Conservation (phyloP, 2,888 invertebrate species). For the Lasioglossum zephyrum region DNA sequence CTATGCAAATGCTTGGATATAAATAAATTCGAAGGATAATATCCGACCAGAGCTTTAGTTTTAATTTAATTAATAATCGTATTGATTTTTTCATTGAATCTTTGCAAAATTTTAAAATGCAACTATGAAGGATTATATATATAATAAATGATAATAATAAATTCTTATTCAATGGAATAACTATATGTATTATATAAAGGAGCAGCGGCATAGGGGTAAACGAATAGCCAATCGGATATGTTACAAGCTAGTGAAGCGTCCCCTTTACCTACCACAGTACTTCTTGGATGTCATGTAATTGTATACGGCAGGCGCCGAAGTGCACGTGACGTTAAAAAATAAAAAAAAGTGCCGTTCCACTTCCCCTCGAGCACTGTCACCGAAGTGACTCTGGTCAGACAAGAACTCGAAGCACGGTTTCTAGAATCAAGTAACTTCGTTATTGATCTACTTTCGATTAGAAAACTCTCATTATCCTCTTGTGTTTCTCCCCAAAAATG, state of each 20-base stretch:
- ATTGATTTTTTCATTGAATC: no score
- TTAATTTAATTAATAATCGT: no score
- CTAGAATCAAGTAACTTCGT: background rate
- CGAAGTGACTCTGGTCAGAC: background rate
- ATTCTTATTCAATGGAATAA: no score
- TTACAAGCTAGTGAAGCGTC: slow-evolving; percentile 5
- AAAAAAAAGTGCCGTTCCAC: background rate
- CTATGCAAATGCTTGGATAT: no score
- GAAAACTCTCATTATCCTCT: background rate
- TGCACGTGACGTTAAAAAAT: background rate
- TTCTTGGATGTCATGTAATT: slow-evolving; percentile 9
- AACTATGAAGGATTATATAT: no score
- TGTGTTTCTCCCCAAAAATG: no score
- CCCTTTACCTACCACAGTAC: background rate
- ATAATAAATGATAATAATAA: no score
- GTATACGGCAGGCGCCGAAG: background rate
- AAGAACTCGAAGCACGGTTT: background rate
- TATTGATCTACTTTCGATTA: background rate
- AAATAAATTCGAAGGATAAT: no score
- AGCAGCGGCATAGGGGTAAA: background rate
- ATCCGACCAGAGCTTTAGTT: no score
- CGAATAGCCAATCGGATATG: slow-evolving; percentile 3
- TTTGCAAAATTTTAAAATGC: no score
- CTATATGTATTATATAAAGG: background rate
- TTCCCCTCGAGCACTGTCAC: background rate